Base-by-base conservation (phyloP, 2,888 invertebrate genomes). In the Lithophane leautieri region DNA sequence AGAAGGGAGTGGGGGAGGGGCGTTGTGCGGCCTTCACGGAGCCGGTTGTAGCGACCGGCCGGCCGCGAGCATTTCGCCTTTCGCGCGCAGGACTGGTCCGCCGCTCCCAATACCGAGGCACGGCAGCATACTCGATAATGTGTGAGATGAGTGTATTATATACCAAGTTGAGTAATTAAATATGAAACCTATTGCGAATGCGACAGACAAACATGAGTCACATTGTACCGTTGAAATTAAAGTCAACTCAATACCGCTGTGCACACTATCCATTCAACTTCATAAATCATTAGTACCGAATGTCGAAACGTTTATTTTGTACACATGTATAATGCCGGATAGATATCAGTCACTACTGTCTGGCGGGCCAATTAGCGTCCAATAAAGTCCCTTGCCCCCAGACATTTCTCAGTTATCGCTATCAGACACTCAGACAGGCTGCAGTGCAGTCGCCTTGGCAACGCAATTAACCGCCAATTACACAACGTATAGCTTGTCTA, bases 51-150 rank as follows among this genome's bases (percentile, higher is more conserved):
- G 91, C 92, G 92, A 93, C 92, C 92, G 92, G 92, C 92, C 91
- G 92, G 92, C 92, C 94, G 93, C 93, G 91, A 93, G 92, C 94
- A 94, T 94, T 96, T 95, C 95, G 96, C 96, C 96, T 96, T 96
- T 96, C 96, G 95, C 94, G 94, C 91, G 90, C 91, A 89, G 90
- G 92, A 93, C 94, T 94, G 92, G 93, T 93, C 93, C 91, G 92
- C 93, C 94, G 94, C 93, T 94, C 94, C 94, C 94, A 94, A 87
- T 85, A 83, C 81, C 78, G 76, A 86, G 74, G 75, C 82, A 79
- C 82, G 83, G 84, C 87, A 85, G 82, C 84, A 85, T 79, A 86
- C 79, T 85, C 82, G 81, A 82, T 86, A 88, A 86, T 82, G 80
- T 87, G 81, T 79, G 80, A 85, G 88, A 89, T 86, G 86, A 86